phyloP scores from a whole-genome alignment of 2,888 invertebrate genomes.

The Drosophila anceps region DNA sequence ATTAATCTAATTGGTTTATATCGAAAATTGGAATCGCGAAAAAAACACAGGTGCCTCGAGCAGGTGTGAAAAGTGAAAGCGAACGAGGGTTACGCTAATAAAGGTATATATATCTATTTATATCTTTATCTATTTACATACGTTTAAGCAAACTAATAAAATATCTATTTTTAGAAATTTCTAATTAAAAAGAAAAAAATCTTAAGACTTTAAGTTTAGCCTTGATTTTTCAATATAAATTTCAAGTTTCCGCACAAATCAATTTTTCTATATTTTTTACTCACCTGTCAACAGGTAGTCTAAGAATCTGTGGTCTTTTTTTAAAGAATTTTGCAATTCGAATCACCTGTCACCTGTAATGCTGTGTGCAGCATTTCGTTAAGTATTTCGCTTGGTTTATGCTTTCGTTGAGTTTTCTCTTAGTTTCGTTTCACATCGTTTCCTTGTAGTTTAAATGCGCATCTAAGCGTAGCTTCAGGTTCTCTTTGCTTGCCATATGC shows the following conservation, averaged over 20 bases:
- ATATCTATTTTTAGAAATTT: no score
- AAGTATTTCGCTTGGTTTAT: not conserved
- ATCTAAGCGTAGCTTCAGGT: not conserved
- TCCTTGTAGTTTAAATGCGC: conserved; percentile 9
- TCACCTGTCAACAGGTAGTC: conserved; percentile 8
- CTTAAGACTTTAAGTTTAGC: no score
- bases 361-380: conserved; percentile 16
- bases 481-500: conserved; percentile 25
- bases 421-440: conserved; percentile 23
- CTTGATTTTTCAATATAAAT: no score
- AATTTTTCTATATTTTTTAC: not conserved
- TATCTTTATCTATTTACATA: not conserved
- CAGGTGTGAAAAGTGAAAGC: not conserved
- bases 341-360: conserved; percentile 5
- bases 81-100: no score
- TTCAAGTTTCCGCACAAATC: no score
- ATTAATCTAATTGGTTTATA: conserved; percentile 9
- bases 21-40: not conserved
- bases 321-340: not conserved
- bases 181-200: no score
- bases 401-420: conserved; percentile 34
- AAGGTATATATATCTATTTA: not conserved
- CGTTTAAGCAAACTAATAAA: no score
- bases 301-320: not conserved
- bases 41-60: no score